These are phyloP conservation scores for Archaeoteleia sp. DNA, from an alignment of 2,888 invertebrate species.

Conservation along the genomic window DNA sequence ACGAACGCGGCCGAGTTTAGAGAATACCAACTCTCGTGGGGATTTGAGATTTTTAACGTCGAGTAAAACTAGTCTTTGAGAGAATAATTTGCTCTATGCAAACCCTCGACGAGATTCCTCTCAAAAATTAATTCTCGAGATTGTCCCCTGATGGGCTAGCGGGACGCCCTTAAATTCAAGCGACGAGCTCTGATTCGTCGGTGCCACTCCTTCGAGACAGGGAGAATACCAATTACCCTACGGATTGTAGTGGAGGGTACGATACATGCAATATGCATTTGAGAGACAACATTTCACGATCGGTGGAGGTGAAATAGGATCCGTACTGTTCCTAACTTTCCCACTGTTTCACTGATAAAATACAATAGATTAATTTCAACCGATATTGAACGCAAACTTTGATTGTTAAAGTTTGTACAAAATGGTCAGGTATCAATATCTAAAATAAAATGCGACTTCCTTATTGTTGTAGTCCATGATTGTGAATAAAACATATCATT, in stretches of 20 bases:
- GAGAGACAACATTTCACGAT: slow-evolving; percentile 27
- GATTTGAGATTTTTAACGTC: background rate
- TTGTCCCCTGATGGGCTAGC: background rate
- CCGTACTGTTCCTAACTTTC: slow-evolving; percentile 25
- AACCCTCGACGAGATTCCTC: slow-evolving; percentile 9
- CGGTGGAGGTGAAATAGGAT: slow-evolving; percentile 29
- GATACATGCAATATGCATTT: slow-evolving; percentile 50
- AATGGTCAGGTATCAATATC: too few species aligned
- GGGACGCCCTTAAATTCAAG: slow-evolving; percentile 11
- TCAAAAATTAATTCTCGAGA: slow-evolving; percentile 27
- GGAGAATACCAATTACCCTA: slow-evolving; percentile 36
- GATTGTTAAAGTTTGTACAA: background rate
- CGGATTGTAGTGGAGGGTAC: slow-evolving; percentile 13
- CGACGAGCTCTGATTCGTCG: slow-evolving; percentile 25
- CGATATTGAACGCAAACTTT: background rate
- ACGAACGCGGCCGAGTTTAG: background rate
- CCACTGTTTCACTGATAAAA: slow-evolving; percentile 18
- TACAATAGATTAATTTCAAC: slow-evolving; percentile 20
- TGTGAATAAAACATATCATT: too few species aligned
- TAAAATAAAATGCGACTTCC: too few species aligned
- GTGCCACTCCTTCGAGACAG: slow-evolving; percentile 18
- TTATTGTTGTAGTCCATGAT: too few species aligned
- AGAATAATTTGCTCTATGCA: slow-evolving; percentile 7
- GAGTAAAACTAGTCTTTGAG: too few species aligned
- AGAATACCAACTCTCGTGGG: background rate